phyloP scores from a whole-genome alignment of 2,113 vertebrate genomes.

The Hypanus sabinus region DNA sequence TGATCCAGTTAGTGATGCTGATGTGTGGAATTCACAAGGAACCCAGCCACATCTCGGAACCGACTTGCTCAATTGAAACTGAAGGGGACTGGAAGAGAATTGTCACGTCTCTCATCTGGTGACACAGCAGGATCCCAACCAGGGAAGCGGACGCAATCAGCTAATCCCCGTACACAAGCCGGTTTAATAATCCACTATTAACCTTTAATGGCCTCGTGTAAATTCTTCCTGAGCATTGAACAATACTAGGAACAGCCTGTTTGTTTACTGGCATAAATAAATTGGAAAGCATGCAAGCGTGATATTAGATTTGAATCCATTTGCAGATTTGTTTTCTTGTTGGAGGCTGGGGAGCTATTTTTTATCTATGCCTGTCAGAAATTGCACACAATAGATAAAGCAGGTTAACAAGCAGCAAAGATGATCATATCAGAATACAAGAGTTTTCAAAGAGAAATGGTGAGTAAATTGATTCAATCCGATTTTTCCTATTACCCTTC shows the following conservation, averaged over 20 bases:
- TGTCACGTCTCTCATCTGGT: neutral
- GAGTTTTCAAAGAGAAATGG: neutral
- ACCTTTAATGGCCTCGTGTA: slow-evolving; percentile 48
- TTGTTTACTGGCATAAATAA: slow-evolving; percentile 22
- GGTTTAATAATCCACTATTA: slow-evolving; percentile 42
- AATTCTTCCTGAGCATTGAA: slow-evolving; percentile 47
- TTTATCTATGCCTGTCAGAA: neutral
- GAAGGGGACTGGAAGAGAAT: slow-evolving; percentile 44
- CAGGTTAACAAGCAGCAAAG: neutral
- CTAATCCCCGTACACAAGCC: slow-evolving; percentile 30
- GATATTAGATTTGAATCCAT: slow-evolving; percentile 25
- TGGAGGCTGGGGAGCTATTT: neutral
- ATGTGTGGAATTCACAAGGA: slow-evolving; percentile 43
- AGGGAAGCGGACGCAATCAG: slow-evolving; percentile 42
- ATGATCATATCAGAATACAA: neutral
- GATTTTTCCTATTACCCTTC: neutral
- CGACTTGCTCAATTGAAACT: slow-evolving; percentile 45
- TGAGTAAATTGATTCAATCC: neutral
- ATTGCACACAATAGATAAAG: neutral
- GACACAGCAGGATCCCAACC: slow-evolving; percentile 30
- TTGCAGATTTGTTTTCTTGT: neutral
- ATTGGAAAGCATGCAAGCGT: neutral
- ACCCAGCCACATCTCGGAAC: slow-evolving; percentile 43
- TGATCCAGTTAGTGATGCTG: too few relatives aligned
- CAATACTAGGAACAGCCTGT: slow-evolving; percentile 38